Evolutionary conservation across 2,888 invertebrate genomes (phyloP), one percentile per base, ranked within the genome.

Genomic region (Eupithecia subumbrata): DNA sequence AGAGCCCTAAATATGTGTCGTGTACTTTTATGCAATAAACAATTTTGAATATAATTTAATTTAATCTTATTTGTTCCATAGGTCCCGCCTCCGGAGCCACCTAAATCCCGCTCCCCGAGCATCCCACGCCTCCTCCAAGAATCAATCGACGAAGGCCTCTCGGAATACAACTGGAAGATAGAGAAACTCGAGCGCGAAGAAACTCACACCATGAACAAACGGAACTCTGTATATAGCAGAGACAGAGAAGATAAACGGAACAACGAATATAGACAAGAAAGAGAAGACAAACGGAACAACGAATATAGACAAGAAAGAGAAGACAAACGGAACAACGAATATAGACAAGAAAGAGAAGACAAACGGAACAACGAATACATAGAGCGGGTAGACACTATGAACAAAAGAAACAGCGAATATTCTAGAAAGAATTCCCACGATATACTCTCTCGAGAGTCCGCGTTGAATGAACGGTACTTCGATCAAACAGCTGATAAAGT

Each of bases 381-480:
- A 66, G 78, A 80, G n/a, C 77, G 69, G 0, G 69, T 69, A 22
- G 73, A 74, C 7, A 78, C 79, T 1, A 83, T 66, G 64, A 80
- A 76, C 8, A 86, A 85, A 78, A 81, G 84, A 12, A 80, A 79
- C 78, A 89, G 83, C 80, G 91, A 92, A 79, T 92, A 93, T 79
- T 92, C 92, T 0, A 95, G 97, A 82, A 97, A 97, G 87, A 96
- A 96, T 66, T 97, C 97, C 0, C 97, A 97, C 84, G 97, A 97
- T 82, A 95, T 97, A 0, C 90, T 98, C 0, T 98, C 98, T 0
- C 92, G 98, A 75, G 97, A 97, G 84, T 98, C 98, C 0, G 98
- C 98, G 0, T 89, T 98, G 3, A 98, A 98, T 86, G 98, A 98
- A 83, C 95, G 98, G 82, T 98, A 98, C 89, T 98, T 98, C 86